These are phyloP conservation scores for Hydrocynus forskahlii DNA, from an alignment of 2,797 vertebrate species.

Conservation along the genomic window DNA sequence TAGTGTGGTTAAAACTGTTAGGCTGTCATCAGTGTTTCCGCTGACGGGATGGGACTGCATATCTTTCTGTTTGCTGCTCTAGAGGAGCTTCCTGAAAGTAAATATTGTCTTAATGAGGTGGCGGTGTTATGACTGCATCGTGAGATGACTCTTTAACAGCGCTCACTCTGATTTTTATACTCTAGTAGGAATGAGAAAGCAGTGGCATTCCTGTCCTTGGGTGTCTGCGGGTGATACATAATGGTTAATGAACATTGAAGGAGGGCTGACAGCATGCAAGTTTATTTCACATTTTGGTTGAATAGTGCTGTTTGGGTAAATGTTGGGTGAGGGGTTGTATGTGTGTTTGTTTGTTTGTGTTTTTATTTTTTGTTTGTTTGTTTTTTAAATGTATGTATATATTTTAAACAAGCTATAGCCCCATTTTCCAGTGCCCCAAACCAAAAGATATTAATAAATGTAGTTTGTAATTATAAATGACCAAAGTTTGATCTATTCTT, in stretches of 20 bases:
- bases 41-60: neutral
- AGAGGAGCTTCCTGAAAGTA: conserved; percentile 5
- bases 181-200: neutral
- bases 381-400: no score
- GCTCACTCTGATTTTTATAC: neutral
- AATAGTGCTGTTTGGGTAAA: neutral
- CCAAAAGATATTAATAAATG: no score
- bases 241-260: conserved; percentile 4
- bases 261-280: neutral
- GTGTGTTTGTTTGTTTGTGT: no score
- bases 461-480: no score
- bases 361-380: no score
- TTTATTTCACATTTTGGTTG: neutral
- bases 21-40: neutral
- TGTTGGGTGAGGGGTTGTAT: neutral
- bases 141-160: neutral
- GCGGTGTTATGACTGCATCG: neutral
- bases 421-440: no score
- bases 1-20: neutral
- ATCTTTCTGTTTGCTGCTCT: neutral
- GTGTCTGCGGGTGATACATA: neutral
- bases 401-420: no score
- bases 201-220: neutral
- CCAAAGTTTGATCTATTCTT: no score
- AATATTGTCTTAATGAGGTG: neutral